These are phyloP conservation scores for Nemotelus nigrinus DNA, from an alignment of 2,888 invertebrate species.

Conservation along the genomic window DNA sequence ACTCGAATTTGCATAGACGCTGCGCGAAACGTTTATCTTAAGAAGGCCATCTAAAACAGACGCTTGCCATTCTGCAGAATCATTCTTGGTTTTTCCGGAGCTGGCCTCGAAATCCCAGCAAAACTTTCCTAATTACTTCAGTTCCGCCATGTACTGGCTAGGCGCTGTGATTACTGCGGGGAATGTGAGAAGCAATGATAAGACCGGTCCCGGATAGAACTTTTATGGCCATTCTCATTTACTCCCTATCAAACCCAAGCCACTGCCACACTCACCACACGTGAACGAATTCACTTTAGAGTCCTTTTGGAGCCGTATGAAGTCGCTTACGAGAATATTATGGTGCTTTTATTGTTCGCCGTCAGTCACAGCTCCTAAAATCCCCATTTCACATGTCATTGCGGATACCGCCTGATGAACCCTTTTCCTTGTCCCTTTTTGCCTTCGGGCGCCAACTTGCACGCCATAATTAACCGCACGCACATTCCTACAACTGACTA, in stretches of 20 bases:
- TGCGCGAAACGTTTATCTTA: constrained; percentile 31
- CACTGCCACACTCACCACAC: background rate
- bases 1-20: constrained; percentile 46
- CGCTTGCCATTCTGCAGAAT: constrained; percentile 43
- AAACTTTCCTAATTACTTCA: constrained; percentile 49
- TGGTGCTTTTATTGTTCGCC: constrained; percentile 31
- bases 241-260: background rate
- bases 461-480: constrained; percentile 39
- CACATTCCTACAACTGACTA: constrained; percentile 36
- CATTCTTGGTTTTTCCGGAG: constrained; percentile 40
- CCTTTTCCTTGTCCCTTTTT: constrained; percentile 28
- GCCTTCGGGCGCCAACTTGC: constrained; percentile 33
- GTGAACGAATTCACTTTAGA: constrained; percentile 41
- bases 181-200: constrained; percentile 41
- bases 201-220: constrained; percentile 8
- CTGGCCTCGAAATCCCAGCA: constrained; percentile 41
- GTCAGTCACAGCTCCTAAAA: constrained; percentile 41
- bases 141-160: constrained; percentile 33
- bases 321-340: constrained; percentile 34
- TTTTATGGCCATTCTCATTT: constrained; percentile 22
- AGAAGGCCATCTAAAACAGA: constrained; percentile 38
- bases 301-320: constrained; percentile 37
- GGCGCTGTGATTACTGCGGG: constrained; percentile 6
- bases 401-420: constrained; percentile 30
- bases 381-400: constrained; percentile 31